Evolutionary conservation across 2,113 vertebrate species (phyloP).

Genomic region (Patagioenas fasciata): DNA sequence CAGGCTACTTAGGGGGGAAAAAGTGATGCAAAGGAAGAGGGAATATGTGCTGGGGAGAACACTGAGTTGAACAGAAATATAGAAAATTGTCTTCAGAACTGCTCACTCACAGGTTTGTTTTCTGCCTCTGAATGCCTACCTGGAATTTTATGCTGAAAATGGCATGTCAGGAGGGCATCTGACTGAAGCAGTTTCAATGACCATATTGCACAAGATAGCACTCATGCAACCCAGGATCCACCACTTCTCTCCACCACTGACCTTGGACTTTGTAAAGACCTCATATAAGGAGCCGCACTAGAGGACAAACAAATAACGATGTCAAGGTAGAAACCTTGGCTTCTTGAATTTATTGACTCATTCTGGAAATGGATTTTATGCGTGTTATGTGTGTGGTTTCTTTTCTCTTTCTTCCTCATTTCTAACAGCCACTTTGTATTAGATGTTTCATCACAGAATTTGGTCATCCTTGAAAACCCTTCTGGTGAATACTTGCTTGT

Average conservation of each 20-base stretch:
- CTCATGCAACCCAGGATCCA: background rate
- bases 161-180: background rate
- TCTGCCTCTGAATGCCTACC: background rate
- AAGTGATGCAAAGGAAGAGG: background rate
- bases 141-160: background rate
- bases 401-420: constrained; percentile 8
- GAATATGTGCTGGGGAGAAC: background rate
- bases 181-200: background rate
- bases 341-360: background rate
- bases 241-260: background rate
- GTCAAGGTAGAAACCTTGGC: background rate
- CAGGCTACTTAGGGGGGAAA: background rate
- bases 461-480: background rate
- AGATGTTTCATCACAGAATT: background rate
- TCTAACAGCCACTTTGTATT: background rate
- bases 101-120: background rate
- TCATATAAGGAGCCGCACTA: background rate
- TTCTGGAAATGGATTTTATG: background rate
- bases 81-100: background rate
- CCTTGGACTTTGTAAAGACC: background rate
- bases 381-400: background rate
- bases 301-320: background rate
- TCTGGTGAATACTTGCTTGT: constrained; percentile 6
- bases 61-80: background rate
- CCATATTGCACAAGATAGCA: background rate